Evolutionary conservation across 2,113 vertebrate species (phyloP), one percentile per base, ranked within the genome.

Genomic region (Hydropotes inermis): DNA sequence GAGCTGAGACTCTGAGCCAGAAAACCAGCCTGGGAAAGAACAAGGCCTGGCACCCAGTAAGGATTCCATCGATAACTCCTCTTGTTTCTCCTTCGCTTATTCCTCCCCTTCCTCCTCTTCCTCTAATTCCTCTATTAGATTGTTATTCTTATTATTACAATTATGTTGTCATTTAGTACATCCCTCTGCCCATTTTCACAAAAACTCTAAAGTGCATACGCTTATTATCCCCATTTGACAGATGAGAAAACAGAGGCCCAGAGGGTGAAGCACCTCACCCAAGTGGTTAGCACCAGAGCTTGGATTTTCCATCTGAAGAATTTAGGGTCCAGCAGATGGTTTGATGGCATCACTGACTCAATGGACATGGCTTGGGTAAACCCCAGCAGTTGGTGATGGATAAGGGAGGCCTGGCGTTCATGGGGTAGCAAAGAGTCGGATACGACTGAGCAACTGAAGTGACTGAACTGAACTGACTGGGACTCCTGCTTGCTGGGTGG

Each of bases 201-300:
- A 28, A 83, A 10, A 7, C 27, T 27, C 70, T 15, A 47, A 86
- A 57, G 15, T 16, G 13, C 5, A 1, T 15, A 8, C 7, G 30
- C 36, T 28, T 11, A 6, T 54, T 14, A 27, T 45, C n/a, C 58
- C 79, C 54, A 83, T 30, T 83, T 23, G 10, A 92, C 25, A 55
- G 67, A 70, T 58, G 55, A 78, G 57, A 47, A 88, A 58, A 95
- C 33, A 60, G 54, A 95, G 84, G 15, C 61, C 45, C 10, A 43
- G 76, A 17, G 30, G 27, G 43, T 21, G 6, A 67, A n/a, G 15
- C 23, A 50, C 9, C 36, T 36, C 60, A 45, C 10, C 13, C 87
- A 36, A 79, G 13, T 9, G 43, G 54, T 43, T 14, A 16, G 67
- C 7, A 17, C 70, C 58, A 60, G 45, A 6, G 70, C 52, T 52